Base-by-base conservation (phyloP, 2,797 vertebrate species). In the Sorex maritimensis region DNA sequence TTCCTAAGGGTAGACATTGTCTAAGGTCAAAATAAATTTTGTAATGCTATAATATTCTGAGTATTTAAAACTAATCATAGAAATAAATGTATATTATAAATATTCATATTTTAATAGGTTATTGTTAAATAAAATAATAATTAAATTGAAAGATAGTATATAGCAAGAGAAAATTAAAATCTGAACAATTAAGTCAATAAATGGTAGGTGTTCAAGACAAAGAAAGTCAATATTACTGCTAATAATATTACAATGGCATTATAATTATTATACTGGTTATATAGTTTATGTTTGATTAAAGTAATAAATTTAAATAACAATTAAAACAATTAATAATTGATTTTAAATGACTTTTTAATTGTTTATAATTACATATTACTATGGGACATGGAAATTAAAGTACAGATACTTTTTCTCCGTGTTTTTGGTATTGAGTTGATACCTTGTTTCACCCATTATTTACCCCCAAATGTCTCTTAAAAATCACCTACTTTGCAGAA, bases 1-100 rank as follows among this genome's bases (percentile, higher is more conserved):
- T 81, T n/a, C 55, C 75, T 95, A 46, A 89, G n/a, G 28, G 34
- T 77, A 91, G 46, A n/a, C 10, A 52, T 11, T 41, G n/a, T 84
- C 78, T 91, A 88, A 83, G 41, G 67, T 21, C 7, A 74, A 93
- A 96, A n/a, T 46, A 49, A n/a, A 41, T 26, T 52, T 7, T 0
- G 49, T 58, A 49, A 72, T 7, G 12, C 73, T 49, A 80, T 26
- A 44, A 7, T 58, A 77, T 88, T 83, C 24, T 34, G 75, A 69
- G 5, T 23, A 74, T 90, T 88, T 90, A 52, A 88, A 84, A 14
- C 61, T 2, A 26, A 63, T 23, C 67, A 30, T 19, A 6, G 12
- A 82, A 68, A 73, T 89, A 71, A 55, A 85, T 23, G 58, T 63
- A 72, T 44, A 14, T 52, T 52, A 52, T 52, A 14, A 52, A 73